Percentiles rank a stretch among this genome's conserved stretches.
These are phyloP conservation scores for Cabera pusaria DNA, from an alignment of 2,888 invertebrate genomes.

Conservation along the genomic window DNA sequence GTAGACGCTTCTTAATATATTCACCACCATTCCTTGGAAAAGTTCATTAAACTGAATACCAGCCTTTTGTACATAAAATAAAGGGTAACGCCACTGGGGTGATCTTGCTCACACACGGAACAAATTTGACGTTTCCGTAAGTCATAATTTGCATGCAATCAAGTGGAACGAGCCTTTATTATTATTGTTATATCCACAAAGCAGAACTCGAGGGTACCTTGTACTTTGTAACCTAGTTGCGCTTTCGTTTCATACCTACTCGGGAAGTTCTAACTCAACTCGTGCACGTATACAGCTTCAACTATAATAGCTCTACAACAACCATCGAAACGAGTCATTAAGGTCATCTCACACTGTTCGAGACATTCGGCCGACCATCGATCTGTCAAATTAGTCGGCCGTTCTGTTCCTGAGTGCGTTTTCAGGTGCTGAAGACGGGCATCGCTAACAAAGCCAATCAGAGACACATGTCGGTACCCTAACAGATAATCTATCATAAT, in stretches of 20 bases:
- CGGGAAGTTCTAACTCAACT: constrained; percentile 14
- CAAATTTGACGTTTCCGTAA: constrained; percentile 58
- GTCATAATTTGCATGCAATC: constrained; percentile 66
- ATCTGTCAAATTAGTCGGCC: constrained; percentile 78
- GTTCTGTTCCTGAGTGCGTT: constrained; percentile 53
- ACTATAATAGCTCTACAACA: constrained; percentile 18
- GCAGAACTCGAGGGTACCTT: constrained; percentile 21
- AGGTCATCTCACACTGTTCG: constrained; percentile 55
- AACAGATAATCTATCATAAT: constrained; percentile 79
- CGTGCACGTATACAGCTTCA: constrained; percentile 13
- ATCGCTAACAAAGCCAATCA: constrained; percentile 80
- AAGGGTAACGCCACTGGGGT: constrained; percentile 57
- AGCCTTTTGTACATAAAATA: constrained; percentile 60
- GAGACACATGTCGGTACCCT: constrained; percentile 60
- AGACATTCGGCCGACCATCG: constrained; percentile 58
- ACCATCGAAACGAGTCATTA: constrained; percentile 49
- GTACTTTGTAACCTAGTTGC: constrained; percentile 26
- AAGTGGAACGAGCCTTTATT: constrained; percentile 45
- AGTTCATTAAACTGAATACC: constrained; percentile 58
- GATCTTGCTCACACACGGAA: constrained; percentile 48
- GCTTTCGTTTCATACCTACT: constrained; percentile 20
- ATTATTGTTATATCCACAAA: constrained; percentile 29
- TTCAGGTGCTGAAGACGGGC: constrained; percentile 68
- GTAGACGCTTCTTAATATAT: constrained; percentile 46
- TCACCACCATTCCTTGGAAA: constrained; percentile 55